Evolutionary conservation across 2,113 vertebrate species (phyloP).

Genomic region (Burhinus bistriatus): DNA sequence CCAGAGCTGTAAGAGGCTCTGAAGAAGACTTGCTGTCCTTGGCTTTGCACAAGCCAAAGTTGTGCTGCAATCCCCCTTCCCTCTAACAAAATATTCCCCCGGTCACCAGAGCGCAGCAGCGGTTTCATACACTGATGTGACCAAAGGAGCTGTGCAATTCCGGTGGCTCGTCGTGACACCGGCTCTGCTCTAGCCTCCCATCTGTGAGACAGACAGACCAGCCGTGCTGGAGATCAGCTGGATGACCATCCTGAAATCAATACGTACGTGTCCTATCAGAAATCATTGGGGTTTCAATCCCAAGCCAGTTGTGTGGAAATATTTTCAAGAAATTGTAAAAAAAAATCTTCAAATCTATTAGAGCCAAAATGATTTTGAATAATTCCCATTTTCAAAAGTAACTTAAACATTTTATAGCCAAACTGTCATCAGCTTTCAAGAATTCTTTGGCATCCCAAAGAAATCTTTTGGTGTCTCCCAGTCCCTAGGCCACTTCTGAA

Average conservation of each 20-base stretch:
- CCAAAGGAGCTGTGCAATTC: neutral
- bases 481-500: neutral
- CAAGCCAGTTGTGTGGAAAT: neutral
- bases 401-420: neutral
- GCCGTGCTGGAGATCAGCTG: neutral
- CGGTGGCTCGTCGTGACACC: accelerated
- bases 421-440: neutral
- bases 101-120: neutral
- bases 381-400: neutral
- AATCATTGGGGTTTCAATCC: neutral
- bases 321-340: neutral
- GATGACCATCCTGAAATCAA: neutral
- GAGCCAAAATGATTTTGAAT: neutral
- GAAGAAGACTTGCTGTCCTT: neutral
- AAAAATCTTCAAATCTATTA: neutral
- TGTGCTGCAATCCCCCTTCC: too few species aligned
- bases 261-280: accelerated
- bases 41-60: neutral
- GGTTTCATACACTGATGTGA: neutral
- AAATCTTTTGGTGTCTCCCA: neutral
- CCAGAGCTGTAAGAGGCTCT: neutral
- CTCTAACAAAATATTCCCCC: neutral
- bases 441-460: neutral
- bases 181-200: neutral
- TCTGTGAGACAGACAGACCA: accelerated